Evolutionary conservation across 2,888 invertebrate genomes (phyloP).

Genomic region (Tethea ocularis): DNA sequence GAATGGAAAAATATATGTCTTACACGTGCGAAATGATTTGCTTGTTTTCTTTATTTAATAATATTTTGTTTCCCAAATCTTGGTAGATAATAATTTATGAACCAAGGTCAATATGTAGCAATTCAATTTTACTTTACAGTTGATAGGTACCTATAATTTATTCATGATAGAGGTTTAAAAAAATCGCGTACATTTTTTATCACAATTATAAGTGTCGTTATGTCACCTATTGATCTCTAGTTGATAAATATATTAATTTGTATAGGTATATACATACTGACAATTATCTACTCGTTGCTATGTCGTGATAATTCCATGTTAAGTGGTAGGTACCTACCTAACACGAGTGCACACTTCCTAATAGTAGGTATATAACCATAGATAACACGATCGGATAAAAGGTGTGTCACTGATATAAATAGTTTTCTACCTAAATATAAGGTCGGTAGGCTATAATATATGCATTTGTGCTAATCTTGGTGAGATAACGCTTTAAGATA

Average conservation of each 20-base stretch:
- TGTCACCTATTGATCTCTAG: constrained; percentile 51
- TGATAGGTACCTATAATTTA: background rate
- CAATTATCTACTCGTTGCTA: constrained; percentile 13
- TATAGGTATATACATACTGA: constrained; percentile 15
- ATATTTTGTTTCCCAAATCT: background rate
- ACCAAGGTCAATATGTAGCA: constrained; percentile 29
- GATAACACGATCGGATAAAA: background rate
- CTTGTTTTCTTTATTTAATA: background rate
- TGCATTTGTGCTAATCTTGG: background rate
- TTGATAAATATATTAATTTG: constrained; percentile 24
- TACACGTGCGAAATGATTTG: background rate
- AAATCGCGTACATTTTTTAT: background rate
- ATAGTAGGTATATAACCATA: no score
- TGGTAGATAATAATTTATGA: constrained; percentile 15
- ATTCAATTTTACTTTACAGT: background rate
- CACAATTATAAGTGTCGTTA: constrained; percentile 33
- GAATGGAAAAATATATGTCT: background rate
- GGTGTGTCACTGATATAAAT: background rate
- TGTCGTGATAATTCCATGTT: background rate
- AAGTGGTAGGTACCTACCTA: background rate
- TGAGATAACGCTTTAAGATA: background rate
- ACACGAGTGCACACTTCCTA: background rate
- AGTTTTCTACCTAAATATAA: background rate
- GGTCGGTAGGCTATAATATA: background rate
- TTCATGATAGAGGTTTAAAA: background rate